A percentile compares a stretch with the other conserved stretches of the same genome.
phyloP scores from a whole-genome alignment of 2,888 invertebrate genomes.

The Monoplex corrugatus region DNA sequence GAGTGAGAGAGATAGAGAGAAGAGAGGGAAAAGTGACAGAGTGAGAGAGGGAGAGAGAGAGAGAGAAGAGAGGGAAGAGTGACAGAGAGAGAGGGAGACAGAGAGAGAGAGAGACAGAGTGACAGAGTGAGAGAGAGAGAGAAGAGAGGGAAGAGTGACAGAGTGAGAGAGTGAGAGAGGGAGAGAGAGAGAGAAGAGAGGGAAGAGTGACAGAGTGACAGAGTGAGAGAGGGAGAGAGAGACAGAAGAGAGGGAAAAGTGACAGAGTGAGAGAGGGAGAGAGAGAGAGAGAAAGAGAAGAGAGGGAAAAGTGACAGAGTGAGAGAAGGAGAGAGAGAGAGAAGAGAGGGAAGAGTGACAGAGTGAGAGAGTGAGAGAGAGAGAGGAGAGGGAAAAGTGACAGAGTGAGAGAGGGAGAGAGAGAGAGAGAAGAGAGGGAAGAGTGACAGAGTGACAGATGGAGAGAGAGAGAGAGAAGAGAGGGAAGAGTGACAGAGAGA shows the following conservation, averaged over 20 bases:
- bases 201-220: background rate
- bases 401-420: background rate
- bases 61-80: background rate
- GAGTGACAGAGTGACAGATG: background rate
- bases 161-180: background rate
- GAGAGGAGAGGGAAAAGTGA: background rate
- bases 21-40: background rate
- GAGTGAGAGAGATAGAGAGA: background rate
- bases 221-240: background rate
- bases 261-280: background rate
- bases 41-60: background rate
- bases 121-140: background rate
- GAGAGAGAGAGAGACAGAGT: background rate
- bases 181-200: constrained; percentile 16
- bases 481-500: too few relatives aligned
- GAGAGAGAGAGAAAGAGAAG: constrained; percentile 4
- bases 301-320: background rate
- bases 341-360: background rate
- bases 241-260: background rate
- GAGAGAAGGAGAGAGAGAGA: background rate
- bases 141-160: background rate
- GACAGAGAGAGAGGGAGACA: background rate
- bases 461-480: too few relatives aligned
- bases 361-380: too few relatives aligned
- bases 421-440: background rate